Percentiles rank a stretch among this genome's conserved stretches.
These are phyloP conservation scores for Cataglyphis hispanica DNA, from an alignment of 1,140 invertebrate genomes.

Conservation along the genomic window DNA sequence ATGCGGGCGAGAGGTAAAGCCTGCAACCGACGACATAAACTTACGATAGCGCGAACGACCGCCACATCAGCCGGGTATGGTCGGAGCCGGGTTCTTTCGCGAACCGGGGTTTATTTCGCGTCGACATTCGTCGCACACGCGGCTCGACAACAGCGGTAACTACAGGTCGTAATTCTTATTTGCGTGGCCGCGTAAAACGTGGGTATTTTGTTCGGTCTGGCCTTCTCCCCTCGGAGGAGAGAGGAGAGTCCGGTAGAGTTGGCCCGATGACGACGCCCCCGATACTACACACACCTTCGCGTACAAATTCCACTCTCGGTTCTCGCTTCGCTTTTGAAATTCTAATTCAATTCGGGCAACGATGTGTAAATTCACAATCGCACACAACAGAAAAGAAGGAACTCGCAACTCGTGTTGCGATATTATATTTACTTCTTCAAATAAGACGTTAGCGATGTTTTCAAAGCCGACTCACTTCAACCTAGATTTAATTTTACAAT, in stretches of 20 bases:
- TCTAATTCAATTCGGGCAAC: constrained; percentile 64
- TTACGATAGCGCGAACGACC: constrained; percentile 80
- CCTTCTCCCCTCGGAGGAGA: neutral
- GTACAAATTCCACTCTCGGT: constrained; percentile 8
- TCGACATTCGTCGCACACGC: constrained; percentile 24
- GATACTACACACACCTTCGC: constrained; percentile 7
- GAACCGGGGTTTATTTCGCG: constrained; percentile 36
- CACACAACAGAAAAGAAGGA: neutral
- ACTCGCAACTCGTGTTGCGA: neutral
- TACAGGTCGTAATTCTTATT: constrained; percentile 76
- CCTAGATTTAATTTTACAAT: neutral
- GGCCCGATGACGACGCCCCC: neutral
- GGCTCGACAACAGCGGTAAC: constrained; percentile 53
- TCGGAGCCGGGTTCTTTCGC: constrained; percentile 59
- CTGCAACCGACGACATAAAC: constrained; percentile 78
- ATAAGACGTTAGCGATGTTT: neutral
- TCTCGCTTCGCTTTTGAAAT: constrained; percentile 51
- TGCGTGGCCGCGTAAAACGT: constrained; percentile 13
- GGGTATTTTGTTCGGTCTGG: constrained; percentile 15
- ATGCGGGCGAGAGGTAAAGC: constrained; percentile 41
- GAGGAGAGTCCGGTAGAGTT: neutral
- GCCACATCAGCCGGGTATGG: constrained; percentile 48
- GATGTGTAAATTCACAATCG: constrained; percentile 46
- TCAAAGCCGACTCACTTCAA: neutral
- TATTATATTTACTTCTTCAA: neutral